Percentiles rank a stretch among this genome's conserved stretches.
phyloP scores from a whole-genome alignment of 2,888 invertebrate species.

The Morpho helenor region DNA sequence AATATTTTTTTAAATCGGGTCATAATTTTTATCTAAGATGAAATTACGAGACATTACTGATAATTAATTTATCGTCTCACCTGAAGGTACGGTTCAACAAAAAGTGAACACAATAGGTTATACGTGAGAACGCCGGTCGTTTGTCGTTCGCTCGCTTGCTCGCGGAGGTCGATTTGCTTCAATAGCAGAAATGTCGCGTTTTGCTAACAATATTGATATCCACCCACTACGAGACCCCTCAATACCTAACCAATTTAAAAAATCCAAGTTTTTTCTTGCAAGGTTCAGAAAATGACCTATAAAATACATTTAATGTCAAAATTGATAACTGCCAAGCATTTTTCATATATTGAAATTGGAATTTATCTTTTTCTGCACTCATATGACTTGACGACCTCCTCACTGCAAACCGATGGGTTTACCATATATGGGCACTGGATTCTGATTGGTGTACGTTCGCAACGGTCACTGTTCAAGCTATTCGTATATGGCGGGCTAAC shows the following conservation, averaged over 20 bases:
- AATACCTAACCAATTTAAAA: constrained; percentile 46
- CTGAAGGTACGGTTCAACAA: constrained; percentile 31
- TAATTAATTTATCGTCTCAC: constrained; percentile 8
- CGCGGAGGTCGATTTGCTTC: constrained; percentile 64
- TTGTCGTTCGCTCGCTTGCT: constrained; percentile 48
- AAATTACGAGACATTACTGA: too few relatives aligned
- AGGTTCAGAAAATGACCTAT: constrained; percentile 43
- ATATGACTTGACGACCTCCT: constrained; percentile 43
- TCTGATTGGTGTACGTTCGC: constrained; percentile 81
- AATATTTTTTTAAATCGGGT: too few relatives aligned
- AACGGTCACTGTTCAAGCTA: constrained; percentile 63
- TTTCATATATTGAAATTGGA: constrained; percentile 53
- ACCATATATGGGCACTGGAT: constrained; percentile 90
- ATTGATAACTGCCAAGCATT: constrained; percentile 44
- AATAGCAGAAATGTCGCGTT: constrained; percentile 38
- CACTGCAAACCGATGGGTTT: constrained; percentile 81
- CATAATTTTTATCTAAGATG: too few relatives aligned
- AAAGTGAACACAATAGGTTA: constrained; percentile 52
- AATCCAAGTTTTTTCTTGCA: constrained; percentile 42
- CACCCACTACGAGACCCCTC: constrained; percentile 58
- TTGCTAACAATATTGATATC: constrained; percentile 57
- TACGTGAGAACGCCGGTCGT: constrained; percentile 70
- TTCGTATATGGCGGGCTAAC: constrained; percentile 41
- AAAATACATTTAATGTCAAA: constrained; percentile 35
- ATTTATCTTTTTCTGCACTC: constrained; percentile 45